phyloP scores from a whole-genome alignment of 1,140 invertebrate species.

The Calycopis cecrops region DNA sequence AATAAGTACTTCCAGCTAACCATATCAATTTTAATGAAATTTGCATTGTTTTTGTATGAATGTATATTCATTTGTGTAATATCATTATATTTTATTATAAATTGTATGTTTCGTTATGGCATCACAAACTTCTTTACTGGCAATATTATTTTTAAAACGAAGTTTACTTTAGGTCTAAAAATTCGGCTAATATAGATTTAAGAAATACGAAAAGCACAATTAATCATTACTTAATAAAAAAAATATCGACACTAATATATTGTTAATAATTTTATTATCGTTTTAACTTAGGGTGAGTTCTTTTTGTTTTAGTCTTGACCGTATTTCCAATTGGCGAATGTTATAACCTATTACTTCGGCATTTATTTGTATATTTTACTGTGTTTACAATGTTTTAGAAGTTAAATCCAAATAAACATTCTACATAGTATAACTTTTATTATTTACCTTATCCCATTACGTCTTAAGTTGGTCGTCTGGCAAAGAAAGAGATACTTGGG shows the following conservation, averaged over 20 bases:
- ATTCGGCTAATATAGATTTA: slow-evolving; percentile 68
- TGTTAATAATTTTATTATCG: slow-evolving; percentile 71
- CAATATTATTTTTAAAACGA: slow-evolving; percentile 42
- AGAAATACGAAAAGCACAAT: slow-evolving; percentile 67
- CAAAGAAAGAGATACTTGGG: too few species aligned
- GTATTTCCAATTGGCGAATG: slow-evolving; percentile 51
- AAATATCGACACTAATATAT: slow-evolving; percentile 64
- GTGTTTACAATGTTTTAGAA: slow-evolving; percentile 72
- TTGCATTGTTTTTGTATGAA: slow-evolving; percentile 22
- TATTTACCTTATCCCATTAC: too few species aligned
- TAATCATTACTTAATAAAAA: slow-evolving; percentile 61
- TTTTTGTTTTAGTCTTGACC: slow-evolving; percentile 39
- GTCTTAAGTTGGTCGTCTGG: too few species aligned
- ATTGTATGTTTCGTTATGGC: slow-evolving; percentile 1
- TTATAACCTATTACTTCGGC: slow-evolving; percentile 56
- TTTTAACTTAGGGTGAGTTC: slow-evolving; percentile 47
- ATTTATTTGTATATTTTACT: slow-evolving; percentile 72
- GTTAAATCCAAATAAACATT: slow-evolving; percentile 73
- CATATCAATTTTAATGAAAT: slow-evolving; percentile 45
- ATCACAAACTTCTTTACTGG: slow-evolving; percentile 39
- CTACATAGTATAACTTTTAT: slow-evolving; percentile 55
- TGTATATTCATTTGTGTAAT: slow-evolving; percentile 12
- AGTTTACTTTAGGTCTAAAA: slow-evolving; percentile 46
- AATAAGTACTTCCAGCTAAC: slow-evolving; percentile 68
- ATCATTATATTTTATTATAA: slow-evolving; percentile 1